These are phyloP conservation scores for Nomada fucata DNA, from an alignment of 2,888 invertebrate species.

Conservation along the genomic window DNA sequence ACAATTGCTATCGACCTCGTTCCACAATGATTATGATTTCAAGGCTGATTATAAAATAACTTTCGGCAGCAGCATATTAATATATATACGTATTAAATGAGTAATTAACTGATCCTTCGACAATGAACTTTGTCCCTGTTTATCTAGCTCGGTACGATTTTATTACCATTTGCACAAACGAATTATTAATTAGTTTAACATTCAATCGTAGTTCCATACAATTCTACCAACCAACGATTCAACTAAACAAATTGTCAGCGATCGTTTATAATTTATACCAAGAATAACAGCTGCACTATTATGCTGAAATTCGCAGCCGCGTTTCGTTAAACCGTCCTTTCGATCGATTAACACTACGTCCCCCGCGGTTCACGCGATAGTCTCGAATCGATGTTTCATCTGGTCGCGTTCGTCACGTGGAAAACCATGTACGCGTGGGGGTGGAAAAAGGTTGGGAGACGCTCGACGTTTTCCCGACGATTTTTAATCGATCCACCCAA, in stretches of 20 bases:
- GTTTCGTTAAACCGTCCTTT: conserved; percentile 51
- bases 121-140: too few species aligned
- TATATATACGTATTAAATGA: too few species aligned
- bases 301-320: conserved; percentile 30
- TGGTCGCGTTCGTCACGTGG: conserved; percentile 29
- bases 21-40: background rate
- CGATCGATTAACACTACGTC: conserved; percentile 55
- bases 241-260: background rate
- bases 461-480: conserved; percentile 48
- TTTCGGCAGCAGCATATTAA: too few species aligned
- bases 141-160: too few species aligned
- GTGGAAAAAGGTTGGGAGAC: background rate
- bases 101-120: too few species aligned
- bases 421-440: background rate
- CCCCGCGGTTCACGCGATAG: conserved; percentile 36
- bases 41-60: background rate
- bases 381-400: conserved; percentile 49
- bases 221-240: background rate
- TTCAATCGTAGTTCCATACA: background rate
- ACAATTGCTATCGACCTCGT: conserved; percentile 3
- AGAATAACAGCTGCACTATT: conserved; percentile 12
- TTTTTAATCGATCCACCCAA: conserved; percentile 64
- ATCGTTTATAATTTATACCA: background rate
- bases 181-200: too few species aligned
- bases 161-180: too few species aligned